Evolutionary conservation across 2,888 invertebrate genomes (phyloP).

Genomic region (Noctuana brunneofusca): DNA sequence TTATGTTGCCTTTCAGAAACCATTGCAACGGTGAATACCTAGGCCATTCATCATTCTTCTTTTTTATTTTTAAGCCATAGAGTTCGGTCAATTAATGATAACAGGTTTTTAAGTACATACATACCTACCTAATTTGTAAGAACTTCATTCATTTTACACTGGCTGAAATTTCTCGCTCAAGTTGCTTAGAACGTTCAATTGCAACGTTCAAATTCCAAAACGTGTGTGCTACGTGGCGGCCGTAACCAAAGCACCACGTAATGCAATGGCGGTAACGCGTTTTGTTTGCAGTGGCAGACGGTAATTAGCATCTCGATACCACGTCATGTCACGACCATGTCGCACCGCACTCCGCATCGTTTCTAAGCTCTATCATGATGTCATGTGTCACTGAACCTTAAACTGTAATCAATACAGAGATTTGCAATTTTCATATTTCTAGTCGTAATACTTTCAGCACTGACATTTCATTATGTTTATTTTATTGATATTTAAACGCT

Average conservation of each 20-base stretch:
- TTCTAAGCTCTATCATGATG: conserved; percentile 46
- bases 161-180: too few species aligned
- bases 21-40: too few species aligned
- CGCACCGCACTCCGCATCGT: conserved; percentile 43
- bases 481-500: too few species aligned
- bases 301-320: conserved; percentile 74
- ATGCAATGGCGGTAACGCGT: conserved; percentile 41
- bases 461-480: too few species aligned
- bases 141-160: too few species aligned
- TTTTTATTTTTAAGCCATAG: too few species aligned
- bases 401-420: conserved; percentile 10
- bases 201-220: not conserved
- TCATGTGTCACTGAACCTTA: conserved; percentile 68
- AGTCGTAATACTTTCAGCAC: not conserved
- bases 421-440: not conserved
- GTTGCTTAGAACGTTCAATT: too few species aligned
- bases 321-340: conserved; percentile 69
- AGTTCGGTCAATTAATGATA: too few species aligned
- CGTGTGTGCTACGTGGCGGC: not conserved
- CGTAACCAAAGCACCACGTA: conserved; percentile 5
- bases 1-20: too few species aligned
- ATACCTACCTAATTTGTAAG: too few species aligned
- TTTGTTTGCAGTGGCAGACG: conserved; percentile 60
- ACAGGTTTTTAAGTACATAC: too few species aligned
- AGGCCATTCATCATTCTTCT: too few species aligned